Evolutionary conservation across 2,888 invertebrate species (phyloP).

Genomic region (Athalia cordata): DNA sequence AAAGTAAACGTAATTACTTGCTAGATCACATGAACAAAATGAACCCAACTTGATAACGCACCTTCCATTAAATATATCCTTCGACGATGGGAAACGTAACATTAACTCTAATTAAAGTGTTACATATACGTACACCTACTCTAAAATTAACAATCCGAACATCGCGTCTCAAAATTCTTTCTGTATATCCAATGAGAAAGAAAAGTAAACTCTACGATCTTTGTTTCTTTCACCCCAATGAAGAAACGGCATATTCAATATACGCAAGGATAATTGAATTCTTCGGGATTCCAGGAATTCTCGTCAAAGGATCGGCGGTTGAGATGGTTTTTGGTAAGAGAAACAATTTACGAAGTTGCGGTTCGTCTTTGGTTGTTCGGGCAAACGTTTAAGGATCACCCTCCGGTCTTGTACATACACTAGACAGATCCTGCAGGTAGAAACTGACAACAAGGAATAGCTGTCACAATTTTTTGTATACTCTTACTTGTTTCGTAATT

Average conservation of each 20-base stretch:
- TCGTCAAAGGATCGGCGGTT: neutral
- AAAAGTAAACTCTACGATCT: neutral
- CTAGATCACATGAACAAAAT: constrained; percentile 3
- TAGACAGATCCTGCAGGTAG: neutral
- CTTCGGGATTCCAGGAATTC: too few relatives aligned
- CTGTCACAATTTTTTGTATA: constrained; percentile 1
- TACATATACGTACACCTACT: neutral
- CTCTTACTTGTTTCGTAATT: neutral
- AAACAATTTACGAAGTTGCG: constrained; percentile 13
- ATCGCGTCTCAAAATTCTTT: neutral
- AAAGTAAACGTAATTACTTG: constrained; percentile 34
- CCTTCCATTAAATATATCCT: neutral
- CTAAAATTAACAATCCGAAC: neutral
- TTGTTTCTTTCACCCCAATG: too few relatives aligned
- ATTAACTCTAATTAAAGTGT: neutral
- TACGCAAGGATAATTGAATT: too few relatives aligned
- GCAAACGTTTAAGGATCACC: neutral
- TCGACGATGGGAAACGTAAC: neutral
- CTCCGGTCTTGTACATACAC: too few relatives aligned
- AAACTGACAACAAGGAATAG: constrained; percentile 14
- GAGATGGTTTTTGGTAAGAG: neutral
- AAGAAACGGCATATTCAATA: too few relatives aligned
- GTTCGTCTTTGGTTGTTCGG: neutral
- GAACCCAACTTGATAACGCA: neutral
- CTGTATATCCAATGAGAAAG: neutral